Conservation (phyloP, 2,888 invertebrate genomes). For the Eledone cirrhosa region DNA sequence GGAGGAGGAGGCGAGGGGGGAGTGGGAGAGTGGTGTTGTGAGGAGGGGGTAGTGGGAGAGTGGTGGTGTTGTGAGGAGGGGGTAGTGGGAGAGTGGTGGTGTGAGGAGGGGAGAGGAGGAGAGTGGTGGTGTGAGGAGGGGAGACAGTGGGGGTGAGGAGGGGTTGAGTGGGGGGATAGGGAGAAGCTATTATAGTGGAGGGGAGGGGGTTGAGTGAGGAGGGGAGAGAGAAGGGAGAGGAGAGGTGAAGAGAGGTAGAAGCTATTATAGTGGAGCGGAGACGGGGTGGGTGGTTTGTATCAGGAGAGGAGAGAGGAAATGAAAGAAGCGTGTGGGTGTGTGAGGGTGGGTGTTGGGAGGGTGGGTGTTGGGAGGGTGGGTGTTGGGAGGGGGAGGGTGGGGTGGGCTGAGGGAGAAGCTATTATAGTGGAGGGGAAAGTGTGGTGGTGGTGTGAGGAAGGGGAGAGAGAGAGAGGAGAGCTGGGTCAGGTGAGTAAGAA, state of each 20-base stretch:
- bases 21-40: no score
- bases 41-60: no score
- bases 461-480: neutral
- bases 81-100: neutral
- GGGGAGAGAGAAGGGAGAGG: neutral
- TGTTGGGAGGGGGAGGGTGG: neutral
- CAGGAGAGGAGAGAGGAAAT: neutral
- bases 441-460: neutral
- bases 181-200: neutral
- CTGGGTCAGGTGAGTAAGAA: neutral
- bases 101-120: neutral
- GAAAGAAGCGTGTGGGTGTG: neutral
- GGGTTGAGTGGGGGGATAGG: neutral
- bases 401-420: neutral
- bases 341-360: neutral
- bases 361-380: neutral
- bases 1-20: no score
- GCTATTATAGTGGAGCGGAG: neutral
- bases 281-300: neutral
- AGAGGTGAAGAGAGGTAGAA: neutral
- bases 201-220: neutral
- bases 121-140: neutral
- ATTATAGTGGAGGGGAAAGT: neutral
- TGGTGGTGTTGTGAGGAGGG: no score
- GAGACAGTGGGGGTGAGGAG: neutral